Base-by-base conservation (phyloP, 2,797 vertebrate species). In the Enteromius trimaculatus region DNA sequence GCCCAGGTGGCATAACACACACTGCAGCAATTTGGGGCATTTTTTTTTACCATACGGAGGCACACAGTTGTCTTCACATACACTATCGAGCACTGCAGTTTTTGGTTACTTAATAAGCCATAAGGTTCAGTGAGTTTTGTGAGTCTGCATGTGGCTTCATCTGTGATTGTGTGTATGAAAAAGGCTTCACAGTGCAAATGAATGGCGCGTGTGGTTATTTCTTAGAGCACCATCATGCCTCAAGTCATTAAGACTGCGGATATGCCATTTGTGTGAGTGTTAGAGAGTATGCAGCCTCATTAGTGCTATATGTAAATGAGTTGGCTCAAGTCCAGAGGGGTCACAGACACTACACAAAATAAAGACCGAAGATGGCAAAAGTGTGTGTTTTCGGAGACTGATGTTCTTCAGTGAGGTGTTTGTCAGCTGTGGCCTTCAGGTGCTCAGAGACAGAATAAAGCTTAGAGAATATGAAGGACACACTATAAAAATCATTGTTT, bases 291-390 rank as follows among this genome's bases (percentile, higher is more conserved):
- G 76, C 83, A 17, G 92, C 92, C 94, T 95, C 94, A 95, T 95
- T 95, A 95, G 94, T 91, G 90, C 93, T 94, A 94, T 93, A 94
- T 94, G 94, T 92, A 93, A 95, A 95, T 95, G 88, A 93, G 86
- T 86, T 95, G 94, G 94, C 92, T 29, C 49, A 49, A 87, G 91
- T 93, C 94, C 95, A 95, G 90, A 90, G 92, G 65, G 92, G 93
- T 94, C 92, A 94, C 31, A 82, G 86, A 81, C 51, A 62, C 77
- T 90, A 88, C 91, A 90, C 87, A 91, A 92, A 94, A 92, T 94
- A 92, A 92, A 81, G 82, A 68, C 86, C 1, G 17, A 86, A 84
- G 82, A 86, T 84, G 81, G 58, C 8, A 65, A 23, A 72, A 66
- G 76, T 62, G 80, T 66, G 64, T 69, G 80, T 65, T 16, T 70